Evolutionary conservation across 2,888 invertebrate species (phyloP), one percentile per base, ranked within the genome.

Genomic region (Tenodera sinensis): DNA sequence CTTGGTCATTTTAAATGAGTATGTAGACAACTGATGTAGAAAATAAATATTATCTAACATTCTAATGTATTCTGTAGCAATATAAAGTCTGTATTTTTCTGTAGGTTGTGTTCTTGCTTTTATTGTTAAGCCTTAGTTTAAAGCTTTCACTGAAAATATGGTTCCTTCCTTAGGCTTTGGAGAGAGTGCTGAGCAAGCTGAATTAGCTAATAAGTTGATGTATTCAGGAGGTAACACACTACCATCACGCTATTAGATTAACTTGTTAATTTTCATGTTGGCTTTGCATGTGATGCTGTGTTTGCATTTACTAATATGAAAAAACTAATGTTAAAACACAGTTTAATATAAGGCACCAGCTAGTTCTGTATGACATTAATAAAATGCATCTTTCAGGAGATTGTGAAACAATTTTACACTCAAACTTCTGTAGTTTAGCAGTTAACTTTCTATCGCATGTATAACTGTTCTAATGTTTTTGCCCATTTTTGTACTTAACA

Each of bases 171-270:
- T 94, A 96, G 96, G 96, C 93, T 95, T 95, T 93, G 96, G 96
- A 91, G 96, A 96, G 92, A 97, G 97, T 91, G 96, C 96, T 91
- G 97, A 98, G 93, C 97, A 98, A 93, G 96, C 96, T 87, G 96
- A 96, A 93, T 94, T 98, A 93, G 97, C 97, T 91, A 97, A 97
- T 94, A 97, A 97, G 94, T 96, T 97, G 94, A 95, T 98, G 92
- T 96, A 97, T 95, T 98, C 98, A 91, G 97, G 97, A 94, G 95
- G 95, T 95, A 94, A 92, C 90, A 83, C 86, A 83, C 87, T 89
- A 85, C 30, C 85, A 83, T 83, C 89, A 85, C 42, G 8, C 85
- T 85, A 42, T 82, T 89, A 30, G 28, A 47, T 88, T 90, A 83
- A n/a, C 85, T 54, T 88, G 12, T 12, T 42, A 42, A 42, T 6